Evolutionary conservation across 2,797 vertebrate species (phyloP), one percentile per base, ranked within the genome.

Genomic region (Florisuga fusca): DNA sequence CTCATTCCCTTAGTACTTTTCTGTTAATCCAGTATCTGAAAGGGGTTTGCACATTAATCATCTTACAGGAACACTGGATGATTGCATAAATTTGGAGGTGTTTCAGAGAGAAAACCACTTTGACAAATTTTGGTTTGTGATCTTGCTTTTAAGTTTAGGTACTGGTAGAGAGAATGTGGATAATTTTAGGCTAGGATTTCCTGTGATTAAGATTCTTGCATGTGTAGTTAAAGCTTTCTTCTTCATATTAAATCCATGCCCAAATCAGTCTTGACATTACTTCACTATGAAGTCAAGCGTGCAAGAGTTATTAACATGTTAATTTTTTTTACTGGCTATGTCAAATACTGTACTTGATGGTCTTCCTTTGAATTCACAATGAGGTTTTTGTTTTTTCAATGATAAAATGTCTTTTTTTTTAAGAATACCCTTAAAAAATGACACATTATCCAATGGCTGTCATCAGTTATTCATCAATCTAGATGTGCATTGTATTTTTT

Each of bases 31-130:
- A 20, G 7, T 75, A 21, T 68, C 23, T 5, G 7, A 58, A 68
- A 16, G 12, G 3, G 0, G 16, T 79, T 89, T 54, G 10, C 36
- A 7, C 2, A 0, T 16, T 72, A 43, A 29, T 51, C 1, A 2
- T 59, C 26, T 66, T 57, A 55, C 6, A 78, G 36, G 20, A 86
- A 27, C 51, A 19, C 3, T 55, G 61, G 1, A 9, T 64, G 15
- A 38, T 61, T 31, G 31, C 90, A 46, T 58, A 64, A 50, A n/a
- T 50, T 51, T 14, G 67, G 50, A 57, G 12, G 1, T 48, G 9
- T 83, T 94, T 73, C 33, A 50, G 13, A 54, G 41, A 13, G 48
- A 88, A 79, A 75, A 61, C 10, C 4, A 1, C 26, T 53, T 27
- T 29, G 9, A 7, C 18, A 63, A 46, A 27, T 67, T 16, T 8